Evolutionary conservation across 2,888 invertebrate genomes (phyloP).

Genomic region (Ophion slaviceki): DNA sequence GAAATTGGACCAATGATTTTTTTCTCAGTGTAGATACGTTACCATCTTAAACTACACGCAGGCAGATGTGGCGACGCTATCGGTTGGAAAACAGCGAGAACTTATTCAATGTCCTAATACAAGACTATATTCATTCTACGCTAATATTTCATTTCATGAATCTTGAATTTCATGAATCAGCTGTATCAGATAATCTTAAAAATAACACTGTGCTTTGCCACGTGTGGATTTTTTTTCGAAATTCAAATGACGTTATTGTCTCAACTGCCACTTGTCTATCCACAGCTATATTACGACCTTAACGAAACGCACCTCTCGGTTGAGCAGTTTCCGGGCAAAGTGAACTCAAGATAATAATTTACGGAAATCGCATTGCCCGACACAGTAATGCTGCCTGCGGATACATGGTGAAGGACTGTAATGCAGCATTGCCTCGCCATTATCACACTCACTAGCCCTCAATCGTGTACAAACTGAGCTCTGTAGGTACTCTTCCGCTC

Average conservation of each 20-base stretch:
- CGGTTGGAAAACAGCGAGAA: too few relatives aligned
- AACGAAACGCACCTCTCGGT: background rate
- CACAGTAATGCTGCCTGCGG: background rate
- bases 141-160: too few relatives aligned
- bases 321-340: background rate
- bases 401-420: background rate
- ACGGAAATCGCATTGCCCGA: conserved; percentile 1
- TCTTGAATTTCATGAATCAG: too few relatives aligned
- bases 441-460: background rate
- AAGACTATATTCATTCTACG: too few relatives aligned
- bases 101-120: too few relatives aligned
- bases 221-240: background rate
- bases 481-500: background rate
- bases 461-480: background rate
- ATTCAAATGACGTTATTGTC: background rate
- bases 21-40: too few relatives aligned
- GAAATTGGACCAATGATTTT: too few relatives aligned
- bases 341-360: conserved; percentile 5
- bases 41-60: too few relatives aligned
- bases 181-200: background rate
- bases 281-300: background rate
- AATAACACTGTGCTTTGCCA: background rate
- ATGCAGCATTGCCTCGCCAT: background rate
- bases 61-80: too few relatives aligned
- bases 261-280: background rate